Evolutionary conservation across 2,888 invertebrate species (phyloP).

Genomic region (Hirtodrosophila alboralis): DNA sequence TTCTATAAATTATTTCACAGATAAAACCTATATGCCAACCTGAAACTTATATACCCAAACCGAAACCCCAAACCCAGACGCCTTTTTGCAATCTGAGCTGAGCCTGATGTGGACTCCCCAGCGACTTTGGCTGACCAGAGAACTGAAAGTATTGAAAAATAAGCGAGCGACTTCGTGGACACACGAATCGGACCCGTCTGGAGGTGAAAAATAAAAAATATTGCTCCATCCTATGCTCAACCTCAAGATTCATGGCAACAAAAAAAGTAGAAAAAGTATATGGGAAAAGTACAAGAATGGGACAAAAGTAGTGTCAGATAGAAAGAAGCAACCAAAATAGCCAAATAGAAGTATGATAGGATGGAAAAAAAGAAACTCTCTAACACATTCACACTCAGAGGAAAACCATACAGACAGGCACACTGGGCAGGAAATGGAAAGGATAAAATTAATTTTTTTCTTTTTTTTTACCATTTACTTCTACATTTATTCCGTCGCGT

Average conservation of each 20-base stretch:
- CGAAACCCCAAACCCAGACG: neutral
- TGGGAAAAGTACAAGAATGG: constrained; percentile 39
- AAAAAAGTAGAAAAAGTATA: constrained; percentile 27
- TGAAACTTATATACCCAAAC: constrained; percentile 7
- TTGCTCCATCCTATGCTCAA: constrained; percentile 60
- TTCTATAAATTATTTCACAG: constrained; percentile 61
- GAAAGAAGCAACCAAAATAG: constrained; percentile 15
- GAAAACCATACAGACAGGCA: constrained; percentile 14
- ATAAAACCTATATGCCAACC: constrained; percentile 47
- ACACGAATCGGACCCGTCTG: constrained; percentile 2
- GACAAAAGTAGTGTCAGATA: constrained; percentile 15
- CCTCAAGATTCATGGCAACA: constrained; percentile 70
- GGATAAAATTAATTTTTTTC: constrained; percentile 73
- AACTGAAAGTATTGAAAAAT: constrained; percentile 63
- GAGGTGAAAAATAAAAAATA: constrained; percentile 64
- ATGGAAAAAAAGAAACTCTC: constrained; percentile 24
- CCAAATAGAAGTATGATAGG: constrained; percentile 33
- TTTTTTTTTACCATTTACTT: constrained; percentile 48
- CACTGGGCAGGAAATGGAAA: constrained; percentile 54
- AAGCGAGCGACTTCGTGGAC: constrained; percentile 20
- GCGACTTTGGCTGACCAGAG: constrained; percentile 18
- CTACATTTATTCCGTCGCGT: constrained; percentile 28
- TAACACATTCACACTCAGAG: constrained; percentile 21
- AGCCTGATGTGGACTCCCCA: constrained; percentile 26
- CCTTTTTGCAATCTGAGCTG: constrained; percentile 43